phyloP scores from a whole-genome alignment of 2,797 vertebrate species.

The Coregonus suidteri region DNA sequence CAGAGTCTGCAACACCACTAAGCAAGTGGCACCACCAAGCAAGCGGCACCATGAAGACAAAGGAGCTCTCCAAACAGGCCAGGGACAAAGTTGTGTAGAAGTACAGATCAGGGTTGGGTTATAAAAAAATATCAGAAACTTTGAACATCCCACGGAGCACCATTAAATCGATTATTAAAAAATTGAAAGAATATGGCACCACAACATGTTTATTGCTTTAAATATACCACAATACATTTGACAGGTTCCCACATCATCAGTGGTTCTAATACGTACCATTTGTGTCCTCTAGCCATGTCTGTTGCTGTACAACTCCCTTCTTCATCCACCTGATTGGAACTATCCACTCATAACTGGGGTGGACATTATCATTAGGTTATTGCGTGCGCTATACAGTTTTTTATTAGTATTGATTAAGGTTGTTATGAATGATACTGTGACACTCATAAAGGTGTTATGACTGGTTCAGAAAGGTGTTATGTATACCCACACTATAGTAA shows the following conservation, averaged over 20 bases:
- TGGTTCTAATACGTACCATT: slow-evolving; percentile 45
- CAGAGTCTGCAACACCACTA: no score
- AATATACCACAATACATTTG: neutral
- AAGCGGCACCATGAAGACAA: no score
- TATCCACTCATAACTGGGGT: slow-evolving; percentile 85
- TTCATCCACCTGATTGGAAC: slow-evolving; percentile 81
- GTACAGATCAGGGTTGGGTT: no score
- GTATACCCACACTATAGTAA: neutral
- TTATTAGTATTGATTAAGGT: neutral
- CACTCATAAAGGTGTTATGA: neutral
- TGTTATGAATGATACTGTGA: neutral
- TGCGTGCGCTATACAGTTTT: neutral
- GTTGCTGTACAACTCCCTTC: accelerated
- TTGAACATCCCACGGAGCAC: no score
- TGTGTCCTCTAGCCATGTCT: slow-evolving; percentile 65
- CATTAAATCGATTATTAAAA: no score
- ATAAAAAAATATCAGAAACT: no score
- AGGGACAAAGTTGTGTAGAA: no score
- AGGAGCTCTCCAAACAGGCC: no score
- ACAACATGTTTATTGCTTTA: neutral
- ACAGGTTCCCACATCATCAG: neutral
- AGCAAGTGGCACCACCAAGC: no score
- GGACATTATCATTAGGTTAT: neutral
- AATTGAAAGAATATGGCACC: no score
- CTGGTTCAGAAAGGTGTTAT: neutral